Conservation (phyloP, 2,888 invertebrate species). For the Lysandra bellargus region DNA sequence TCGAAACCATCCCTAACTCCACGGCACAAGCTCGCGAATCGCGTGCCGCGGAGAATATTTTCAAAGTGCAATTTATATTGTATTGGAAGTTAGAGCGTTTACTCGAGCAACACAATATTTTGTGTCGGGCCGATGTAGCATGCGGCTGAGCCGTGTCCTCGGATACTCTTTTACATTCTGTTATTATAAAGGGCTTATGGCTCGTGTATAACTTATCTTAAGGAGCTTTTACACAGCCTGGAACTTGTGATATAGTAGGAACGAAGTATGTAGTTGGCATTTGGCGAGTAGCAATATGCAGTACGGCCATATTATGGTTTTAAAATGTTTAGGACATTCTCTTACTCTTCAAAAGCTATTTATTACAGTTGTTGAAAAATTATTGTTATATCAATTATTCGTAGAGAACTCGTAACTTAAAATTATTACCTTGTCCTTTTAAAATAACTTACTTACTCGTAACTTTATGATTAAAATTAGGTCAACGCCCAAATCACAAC, state of each 20-base stretch:
- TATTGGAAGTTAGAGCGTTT: constrained; percentile 76
- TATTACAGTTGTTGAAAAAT: too few relatives aligned
- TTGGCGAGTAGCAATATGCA: too few relatives aligned
- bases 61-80: constrained; percentile 80
- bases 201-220: constrained; percentile 7
- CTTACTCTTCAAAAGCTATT: too few relatives aligned
- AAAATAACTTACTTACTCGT: too few relatives aligned
- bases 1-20: constrained; percentile 57
- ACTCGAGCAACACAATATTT: constrained; percentile 70
- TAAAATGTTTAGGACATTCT: too few relatives aligned
- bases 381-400: too few relatives aligned
- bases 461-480: background rate
- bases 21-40: constrained; percentile 62
- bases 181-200: constrained; percentile 15
- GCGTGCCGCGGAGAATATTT: constrained; percentile 69
- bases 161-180: constrained; percentile 42
- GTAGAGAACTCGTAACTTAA: too few relatives aligned
- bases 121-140: constrained; percentile 66
- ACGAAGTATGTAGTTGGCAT: too few relatives aligned
- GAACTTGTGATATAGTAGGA: background rate
- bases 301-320: too few relatives aligned
- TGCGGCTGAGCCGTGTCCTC: constrained; percentile 59
- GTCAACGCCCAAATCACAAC: background rate
- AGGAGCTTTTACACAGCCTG: background rate
- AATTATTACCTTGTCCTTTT: too few relatives aligned